These are phyloP conservation scores for Tricholaema leucomelas DNA, from an alignment of 2,113 vertebrate species.

Conservation along the genomic window DNA sequence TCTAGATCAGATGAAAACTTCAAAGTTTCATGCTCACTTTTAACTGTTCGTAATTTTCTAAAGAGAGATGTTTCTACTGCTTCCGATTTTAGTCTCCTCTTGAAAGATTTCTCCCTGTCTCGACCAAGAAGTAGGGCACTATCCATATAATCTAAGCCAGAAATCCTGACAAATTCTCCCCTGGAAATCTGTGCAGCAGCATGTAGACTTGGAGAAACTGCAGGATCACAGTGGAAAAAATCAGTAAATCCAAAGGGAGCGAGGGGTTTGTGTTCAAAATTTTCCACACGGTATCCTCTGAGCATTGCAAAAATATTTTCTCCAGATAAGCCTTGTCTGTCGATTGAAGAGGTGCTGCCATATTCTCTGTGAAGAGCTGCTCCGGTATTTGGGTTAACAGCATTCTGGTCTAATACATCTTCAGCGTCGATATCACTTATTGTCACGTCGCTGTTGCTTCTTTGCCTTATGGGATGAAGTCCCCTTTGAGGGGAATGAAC, in stretches of 20 bases:
- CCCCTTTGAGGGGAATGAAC: constrained; percentile 86
- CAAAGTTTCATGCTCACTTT: constrained; percentile 89
- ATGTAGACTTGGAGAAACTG: constrained; percentile 90
- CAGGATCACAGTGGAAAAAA: constrained; percentile 84
- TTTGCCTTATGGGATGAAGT: constrained; percentile 92
- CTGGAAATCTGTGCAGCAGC: constrained; percentile 92
- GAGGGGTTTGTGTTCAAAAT: constrained; percentile 82
- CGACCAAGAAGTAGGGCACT: constrained; percentile 82
- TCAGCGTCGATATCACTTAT: constrained; percentile 96
- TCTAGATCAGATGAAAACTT: constrained; percentile 85
- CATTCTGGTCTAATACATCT: constrained; percentile 90
- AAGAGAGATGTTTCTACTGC: constrained; percentile 90
- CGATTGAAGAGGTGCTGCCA: constrained; percentile 96
- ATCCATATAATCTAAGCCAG: constrained; percentile 90
- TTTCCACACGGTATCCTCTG: constrained; percentile 86
- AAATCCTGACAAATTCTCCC: constrained; percentile 90
- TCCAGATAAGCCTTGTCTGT: constrained; percentile 88
- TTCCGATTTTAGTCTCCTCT: constrained; percentile 89
- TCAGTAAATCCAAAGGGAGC: constrained; percentile 86
- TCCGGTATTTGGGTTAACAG: constrained; percentile 95
- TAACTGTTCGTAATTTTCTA: constrained; percentile 88
- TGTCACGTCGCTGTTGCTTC: constrained; percentile 97
- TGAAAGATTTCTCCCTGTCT: constrained; percentile 89
- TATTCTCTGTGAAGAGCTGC: constrained; percentile 94
- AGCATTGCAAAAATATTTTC: constrained; percentile 93